Evolutionary conservation across 2,113 vertebrate genomes (phyloP).

Genomic region (Eonycteris spelaea): DNA sequence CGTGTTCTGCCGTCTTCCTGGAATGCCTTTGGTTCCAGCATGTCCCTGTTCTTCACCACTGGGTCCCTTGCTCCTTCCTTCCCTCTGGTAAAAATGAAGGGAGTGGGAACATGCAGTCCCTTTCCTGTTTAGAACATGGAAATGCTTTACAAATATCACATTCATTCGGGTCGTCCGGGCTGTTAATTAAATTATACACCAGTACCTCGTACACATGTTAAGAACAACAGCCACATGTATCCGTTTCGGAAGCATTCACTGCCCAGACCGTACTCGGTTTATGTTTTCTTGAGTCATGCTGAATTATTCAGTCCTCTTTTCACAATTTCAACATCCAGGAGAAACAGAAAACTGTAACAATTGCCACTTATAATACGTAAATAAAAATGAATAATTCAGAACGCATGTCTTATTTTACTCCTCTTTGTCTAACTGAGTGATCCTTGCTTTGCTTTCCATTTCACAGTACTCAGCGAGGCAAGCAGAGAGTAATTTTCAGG

Average conservation of each 20-base stretch:
- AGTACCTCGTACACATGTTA: background rate
- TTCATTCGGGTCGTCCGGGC: background rate
- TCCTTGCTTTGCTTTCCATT: background rate
- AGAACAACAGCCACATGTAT: constrained; percentile 16
- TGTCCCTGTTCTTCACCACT: background rate
- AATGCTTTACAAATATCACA: background rate
- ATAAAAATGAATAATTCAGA: constrained; percentile 75
- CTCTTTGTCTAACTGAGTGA: constrained; percentile 27
- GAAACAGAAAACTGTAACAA: constrained; percentile 54
- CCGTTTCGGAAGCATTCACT: background rate
- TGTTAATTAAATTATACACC: constrained; percentile 57
- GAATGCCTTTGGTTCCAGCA: background rate
- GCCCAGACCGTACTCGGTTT: constrained; percentile 1
- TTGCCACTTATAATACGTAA: constrained; percentile 61
- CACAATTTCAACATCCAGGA: constrained; percentile 57
- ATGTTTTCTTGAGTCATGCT: constrained; percentile 65
- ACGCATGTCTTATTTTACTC: constrained; percentile 26
- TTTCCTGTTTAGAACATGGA: background rate
- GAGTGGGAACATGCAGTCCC: background rate
- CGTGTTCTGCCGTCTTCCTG: background rate
- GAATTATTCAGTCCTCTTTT: constrained; percentile 64
- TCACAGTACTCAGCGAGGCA: background rate
- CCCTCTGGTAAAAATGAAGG: background rate
- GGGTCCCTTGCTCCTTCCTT: background rate
- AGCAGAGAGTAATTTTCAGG: background rate